Base-by-base conservation (phyloP, 1,140 invertebrate species). In the Caenorhabditis brenneri region DNA sequence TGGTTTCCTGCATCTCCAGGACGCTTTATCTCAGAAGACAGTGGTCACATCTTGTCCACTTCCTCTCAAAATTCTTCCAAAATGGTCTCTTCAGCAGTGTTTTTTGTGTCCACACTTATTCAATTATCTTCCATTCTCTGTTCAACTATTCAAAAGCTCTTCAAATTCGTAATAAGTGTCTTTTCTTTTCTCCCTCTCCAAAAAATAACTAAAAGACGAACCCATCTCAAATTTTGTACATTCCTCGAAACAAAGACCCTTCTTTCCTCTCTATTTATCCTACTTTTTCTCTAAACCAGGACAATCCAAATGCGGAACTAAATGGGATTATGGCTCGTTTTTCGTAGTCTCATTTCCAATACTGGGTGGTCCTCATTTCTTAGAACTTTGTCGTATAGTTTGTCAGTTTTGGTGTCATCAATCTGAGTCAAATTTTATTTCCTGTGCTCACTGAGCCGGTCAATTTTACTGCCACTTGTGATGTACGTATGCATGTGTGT, bases 291-390 rank as follows among this genome's bases (percentile, higher is more conserved):
- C 27, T 10, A 12, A 9, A 9, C 7, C 33, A 74, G 24, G 22
- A 15, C 24, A 36, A 16, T 33, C 58, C 58, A 12, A 74, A 55
- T 42, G 36, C 65, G 65, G 65, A 74, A 74, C 65, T 74, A 74
- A 74, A 74, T 74, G 65, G 42, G 65, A 74, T 74, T 74, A 74
- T 74, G 36, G 33, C 65, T 74, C 65, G 36, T 74, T 74, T 74
- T 74, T 74, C 65, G 36, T 9, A 19, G 7, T 42, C n/a, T 39
- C 65, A 22, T n/a, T 42, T 42, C 16, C 29, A 27, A 7, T 10
- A 16, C 9, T n/a, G 58, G 58, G 58, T 65, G 58, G 58, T 36
- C 29, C 12, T 12, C 15, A 36, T 15, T n/a, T 36, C 33, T 29
- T 36, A 36, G 65, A 74, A 74, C 65, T 39, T 42, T 46, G 65